Evolutionary conservation across 1,140 invertebrate species (phyloP).

Genomic region (Drosophila pseudoananassae): DNA sequence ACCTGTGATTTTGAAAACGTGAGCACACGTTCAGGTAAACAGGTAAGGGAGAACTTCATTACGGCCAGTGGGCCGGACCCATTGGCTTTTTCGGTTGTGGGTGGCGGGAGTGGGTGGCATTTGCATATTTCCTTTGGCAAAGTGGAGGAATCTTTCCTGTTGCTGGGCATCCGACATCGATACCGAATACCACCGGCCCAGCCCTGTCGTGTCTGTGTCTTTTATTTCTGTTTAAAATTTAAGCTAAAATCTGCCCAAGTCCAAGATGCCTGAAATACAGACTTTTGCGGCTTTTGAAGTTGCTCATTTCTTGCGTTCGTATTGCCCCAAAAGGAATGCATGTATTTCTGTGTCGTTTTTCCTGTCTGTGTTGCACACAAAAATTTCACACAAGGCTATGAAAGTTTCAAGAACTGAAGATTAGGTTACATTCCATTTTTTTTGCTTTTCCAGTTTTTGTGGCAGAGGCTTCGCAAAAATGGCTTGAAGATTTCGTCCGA

Average conservation of each 20-base stretch:
- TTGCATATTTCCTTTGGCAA: constrained; percentile 44
- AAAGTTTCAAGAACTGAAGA: constrained; percentile 55
- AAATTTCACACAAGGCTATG: constrained; percentile 72
- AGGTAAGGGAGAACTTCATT: constrained; percentile 44
- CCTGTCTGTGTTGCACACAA: constrained; percentile 35
- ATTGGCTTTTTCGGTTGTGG: not conserved
- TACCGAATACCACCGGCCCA: constrained; percentile 47
- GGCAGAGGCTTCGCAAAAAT: constrained; percentile 15
- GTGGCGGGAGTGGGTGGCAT: constrained; percentile 27
- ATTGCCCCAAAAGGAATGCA: constrained; percentile 22
- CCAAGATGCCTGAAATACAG: constrained; percentile 38
- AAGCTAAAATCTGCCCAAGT: constrained; percentile 34
- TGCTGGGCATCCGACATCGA: constrained; percentile 46
- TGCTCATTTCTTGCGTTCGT: constrained; percentile 30
- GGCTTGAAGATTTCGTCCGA: not conserved
- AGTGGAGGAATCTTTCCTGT: constrained; percentile 2
- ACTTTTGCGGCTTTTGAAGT: constrained; percentile 51
- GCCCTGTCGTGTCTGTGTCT: constrained; percentile 15
- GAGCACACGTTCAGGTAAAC: constrained; percentile 15
- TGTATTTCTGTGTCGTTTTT: not conserved
- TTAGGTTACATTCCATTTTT: constrained; percentile 71
- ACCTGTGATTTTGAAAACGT: constrained; percentile 10
- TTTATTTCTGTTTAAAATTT: constrained; percentile 55
- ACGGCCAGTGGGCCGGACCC: constrained; percentile 25
- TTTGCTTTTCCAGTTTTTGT: constrained; percentile 9